Base-by-base conservation (phyloP, 2,797 vertebrate species). In the Erethizon dorsatum region DNA sequence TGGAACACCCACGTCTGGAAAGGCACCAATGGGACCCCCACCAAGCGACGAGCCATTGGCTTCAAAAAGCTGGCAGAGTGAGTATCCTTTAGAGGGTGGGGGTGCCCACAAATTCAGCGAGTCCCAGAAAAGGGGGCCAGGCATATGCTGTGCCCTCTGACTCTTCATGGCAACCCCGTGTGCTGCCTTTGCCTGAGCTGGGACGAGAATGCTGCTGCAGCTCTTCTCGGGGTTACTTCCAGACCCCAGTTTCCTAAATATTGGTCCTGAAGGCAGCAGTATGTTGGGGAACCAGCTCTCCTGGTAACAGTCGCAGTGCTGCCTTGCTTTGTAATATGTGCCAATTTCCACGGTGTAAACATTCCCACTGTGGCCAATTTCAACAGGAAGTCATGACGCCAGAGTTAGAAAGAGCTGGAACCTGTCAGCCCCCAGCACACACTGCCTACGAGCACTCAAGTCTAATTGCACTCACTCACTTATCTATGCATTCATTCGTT, bases 61-160 rank as follows among this genome's bases (percentile, higher is more conserved):
- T 99, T 99, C 98, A 99, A 99, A 98, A 99, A 99, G 97, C 98
- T 99, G 90, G 99, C 99, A 91, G 99, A 99, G 99, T 99, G 97
- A 99, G 99, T 99, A 71, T 41, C 59, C n/a, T 52, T 59, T 18
- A 11, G 10, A 37, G 4, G 41, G 17, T 11, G 6, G 9, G 3
- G 28, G 20, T 18, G 4, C 20, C 45, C 69, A 63, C 26, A 50
- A 26, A 47, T n/a, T n/a, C 83, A 15, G 54, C 52, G 33, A 80
- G 14, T 20, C n/a, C 84, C 20, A 11, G 52, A 0, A 41, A 59
- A 73, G 80, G 80, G 65, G 18, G 59, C 71, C 17, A 33, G 33
- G 50, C 54, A 33, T 56, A 37, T 13, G 28, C 13, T 12, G 11
- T 9, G 2, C 57, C 20, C 80, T 89, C 75, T 28, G 33, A 8